Conservation (phyloP, 2,888 invertebrate genomes). For the Eupithecia exiguata region DNA sequence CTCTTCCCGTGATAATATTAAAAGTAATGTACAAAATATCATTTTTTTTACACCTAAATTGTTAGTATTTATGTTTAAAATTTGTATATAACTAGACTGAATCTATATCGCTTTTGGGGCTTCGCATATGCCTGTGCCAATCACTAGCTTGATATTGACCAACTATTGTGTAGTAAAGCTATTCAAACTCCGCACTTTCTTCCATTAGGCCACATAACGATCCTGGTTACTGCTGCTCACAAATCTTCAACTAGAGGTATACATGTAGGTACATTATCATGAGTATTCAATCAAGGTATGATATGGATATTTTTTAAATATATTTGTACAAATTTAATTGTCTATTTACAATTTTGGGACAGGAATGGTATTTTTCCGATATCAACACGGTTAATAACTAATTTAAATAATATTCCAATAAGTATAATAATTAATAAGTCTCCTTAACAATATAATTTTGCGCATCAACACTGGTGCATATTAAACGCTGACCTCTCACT, state of each 20-base stretch:
- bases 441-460: conserved; percentile 50
- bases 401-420: conserved; percentile 46
- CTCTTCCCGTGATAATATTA: conserved; percentile 43
- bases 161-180: not conserved
- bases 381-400: conserved; percentile 45
- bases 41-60: conserved; percentile 40
- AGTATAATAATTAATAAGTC: conserved; percentile 38
- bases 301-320: conserved; percentile 37
- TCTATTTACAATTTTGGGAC: conserved; percentile 40
- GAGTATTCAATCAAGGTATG: conserved; percentile 35
- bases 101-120: not conserved
- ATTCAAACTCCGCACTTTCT: not conserved
- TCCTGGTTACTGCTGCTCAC: not conserved
- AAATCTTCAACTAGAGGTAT: not conserved
- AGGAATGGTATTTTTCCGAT: conserved; percentile 43
- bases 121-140: conserved; percentile 5
- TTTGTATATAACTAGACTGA: conserved; percentile 22
- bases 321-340: conserved; percentile 38
- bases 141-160: not conserved
- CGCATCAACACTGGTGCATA: conserved; percentile 44
- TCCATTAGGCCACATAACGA: conserved; percentile 12
- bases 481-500: not conserved
- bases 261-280: conserved; percentile 7
- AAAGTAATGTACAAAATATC: conserved; percentile 42
- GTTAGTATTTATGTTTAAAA: conserved; percentile 41